Percentiles rank a stretch among this genome's conserved stretches.
Evolutionary conservation across 1,140 invertebrate genomes (phyloP).

Genomic region (Maniola jurtina): DNA sequence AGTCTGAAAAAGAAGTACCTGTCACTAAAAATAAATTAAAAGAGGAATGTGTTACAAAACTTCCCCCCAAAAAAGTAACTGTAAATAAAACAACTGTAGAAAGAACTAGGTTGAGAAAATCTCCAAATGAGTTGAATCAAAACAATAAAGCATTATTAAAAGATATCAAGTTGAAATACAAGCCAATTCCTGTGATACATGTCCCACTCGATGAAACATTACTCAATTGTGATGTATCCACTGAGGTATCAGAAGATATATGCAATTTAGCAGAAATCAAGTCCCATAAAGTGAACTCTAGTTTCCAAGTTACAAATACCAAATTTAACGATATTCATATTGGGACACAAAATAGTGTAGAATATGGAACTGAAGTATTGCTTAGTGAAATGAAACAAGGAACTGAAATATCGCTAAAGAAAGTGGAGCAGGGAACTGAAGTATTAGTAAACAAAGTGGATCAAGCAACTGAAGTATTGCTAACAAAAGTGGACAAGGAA

Average conservation of each 20-base stretch:
- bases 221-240: conserved; percentile 29
- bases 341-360: conserved; percentile 7
- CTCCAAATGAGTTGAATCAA: conserved; percentile 31
- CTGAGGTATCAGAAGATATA: conserved; percentile 21
- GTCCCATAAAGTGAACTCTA: conserved; percentile 30
- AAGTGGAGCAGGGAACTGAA: not conserved
- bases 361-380: not conserved
- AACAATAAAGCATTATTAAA: conserved; percentile 36
- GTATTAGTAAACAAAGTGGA: not conserved
- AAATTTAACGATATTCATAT: conserved; percentile 38
- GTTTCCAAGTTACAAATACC: conserved; percentile 33
- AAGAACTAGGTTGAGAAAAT: conserved; percentile 27
- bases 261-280: conserved; percentile 20
- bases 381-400: not conserved
- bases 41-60: conserved; percentile 25
- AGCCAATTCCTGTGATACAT: conserved; percentile 45
- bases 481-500: conserved; percentile 38
- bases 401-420: not conserved
- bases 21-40: conserved; percentile 18
- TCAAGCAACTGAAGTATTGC: conserved; percentile 36
- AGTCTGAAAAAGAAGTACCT: conserved; percentile 20
- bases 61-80: conserved; percentile 1
- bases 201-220: conserved; percentile 50
- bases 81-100: conserved; percentile 11
- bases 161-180: conserved; percentile 40